Evolutionary conservation across 2,113 vertebrate genomes (phyloP).

Genomic region (Turnix velox): DNA sequence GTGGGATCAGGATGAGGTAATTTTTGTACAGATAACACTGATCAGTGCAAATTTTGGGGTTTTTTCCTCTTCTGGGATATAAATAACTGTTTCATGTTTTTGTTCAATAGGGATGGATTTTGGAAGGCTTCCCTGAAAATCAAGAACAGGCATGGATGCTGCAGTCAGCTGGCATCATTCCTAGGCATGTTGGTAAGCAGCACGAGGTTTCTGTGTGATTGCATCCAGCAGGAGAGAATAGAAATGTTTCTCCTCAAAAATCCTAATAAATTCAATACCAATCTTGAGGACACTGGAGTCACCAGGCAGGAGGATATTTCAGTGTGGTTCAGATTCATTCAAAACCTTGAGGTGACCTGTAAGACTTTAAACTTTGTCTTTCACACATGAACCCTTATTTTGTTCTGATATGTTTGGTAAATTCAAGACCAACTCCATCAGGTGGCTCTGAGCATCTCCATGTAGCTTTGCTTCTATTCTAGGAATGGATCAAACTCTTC

Average conservation of each 20-base stretch:
- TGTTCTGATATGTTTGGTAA: neutral
- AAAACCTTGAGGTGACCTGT: neutral
- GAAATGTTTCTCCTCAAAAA: neutral
- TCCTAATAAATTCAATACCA: neutral
- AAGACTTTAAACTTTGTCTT: neutral
- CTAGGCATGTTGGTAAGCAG: constrained; percentile 86
- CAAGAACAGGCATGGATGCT: constrained; percentile 80
- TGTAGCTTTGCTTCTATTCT: neutral
- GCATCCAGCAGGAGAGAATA: neutral
- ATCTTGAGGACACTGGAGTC: neutral
- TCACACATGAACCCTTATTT: neutral
- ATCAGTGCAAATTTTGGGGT: neutral
- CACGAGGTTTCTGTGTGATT: neutral
- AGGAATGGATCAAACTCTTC: neutral
- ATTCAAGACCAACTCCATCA: neutral
- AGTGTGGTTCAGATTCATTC: neutral
- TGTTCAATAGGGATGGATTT: constrained; percentile 86
- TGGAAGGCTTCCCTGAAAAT: constrained; percentile 84
- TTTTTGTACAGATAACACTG: neutral
- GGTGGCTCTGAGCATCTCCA: neutral
- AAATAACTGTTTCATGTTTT: constrained; percentile 4
- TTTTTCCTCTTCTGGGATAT: neutral
- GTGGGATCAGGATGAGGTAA: neutral
- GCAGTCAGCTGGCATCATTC: constrained; percentile 80
- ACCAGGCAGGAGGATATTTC: neutral